Conservation (phyloP, 2,888 invertebrate species). For the Osedax fenrisi region DNA sequence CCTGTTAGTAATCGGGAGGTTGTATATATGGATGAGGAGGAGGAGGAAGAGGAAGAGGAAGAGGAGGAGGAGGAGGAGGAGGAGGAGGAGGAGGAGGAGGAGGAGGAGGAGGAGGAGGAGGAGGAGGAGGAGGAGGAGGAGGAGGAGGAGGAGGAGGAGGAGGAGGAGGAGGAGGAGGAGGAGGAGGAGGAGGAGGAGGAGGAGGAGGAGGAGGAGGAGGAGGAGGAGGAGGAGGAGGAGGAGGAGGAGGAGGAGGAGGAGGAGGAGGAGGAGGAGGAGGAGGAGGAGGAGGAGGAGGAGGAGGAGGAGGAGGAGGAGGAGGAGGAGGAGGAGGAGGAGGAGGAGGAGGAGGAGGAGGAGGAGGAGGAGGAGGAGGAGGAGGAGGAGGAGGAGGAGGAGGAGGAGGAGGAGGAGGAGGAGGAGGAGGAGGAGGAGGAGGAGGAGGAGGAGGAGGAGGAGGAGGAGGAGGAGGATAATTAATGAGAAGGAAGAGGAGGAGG, state of each 20-base stretch:
- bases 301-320: background rate
- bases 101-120: background rate
- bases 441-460: slow-evolving; percentile 20
- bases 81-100: background rate
- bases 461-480: slow-evolving; percentile 12
- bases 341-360: background rate
- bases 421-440: slow-evolving; percentile 19
- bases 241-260: background rate
- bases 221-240: background rate
- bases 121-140: background rate
- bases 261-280: background rate
- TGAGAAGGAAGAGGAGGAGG: background rate
- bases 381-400: too few relatives aligned
- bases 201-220: background rate
- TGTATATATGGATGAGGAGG: background rate
- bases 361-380: background rate
- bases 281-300: background rate
- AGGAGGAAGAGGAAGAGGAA: background rate
- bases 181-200: background rate
- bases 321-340: background rate
- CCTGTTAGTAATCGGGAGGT: too few relatives aligned
- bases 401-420: background rate
- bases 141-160: background rate
- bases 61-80: background rate
- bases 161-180: background rate